phyloP scores from a whole-genome alignment of 1,140 invertebrate genomes.

The Microplitis mediator region DNA sequence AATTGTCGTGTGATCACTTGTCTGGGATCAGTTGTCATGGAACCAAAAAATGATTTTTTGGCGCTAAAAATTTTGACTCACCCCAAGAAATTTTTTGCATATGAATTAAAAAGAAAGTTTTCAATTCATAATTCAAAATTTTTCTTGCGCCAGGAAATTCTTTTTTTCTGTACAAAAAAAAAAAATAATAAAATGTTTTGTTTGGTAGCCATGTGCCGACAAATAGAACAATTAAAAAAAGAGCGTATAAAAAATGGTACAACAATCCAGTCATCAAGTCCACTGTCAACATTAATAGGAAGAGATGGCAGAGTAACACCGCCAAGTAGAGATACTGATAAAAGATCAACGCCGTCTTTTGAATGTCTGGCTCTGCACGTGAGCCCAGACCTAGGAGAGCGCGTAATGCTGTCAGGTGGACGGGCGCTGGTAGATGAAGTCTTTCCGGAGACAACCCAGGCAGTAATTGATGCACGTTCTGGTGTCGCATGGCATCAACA shows the following conservation, averaged over 20 bases:
- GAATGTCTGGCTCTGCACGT: slow-evolving; percentile 88
- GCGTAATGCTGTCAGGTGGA: slow-evolving; percentile 85
- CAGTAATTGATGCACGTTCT: slow-evolving; percentile 79
- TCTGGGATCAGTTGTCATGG: no score
- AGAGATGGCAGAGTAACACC: slow-evolving; percentile 36
- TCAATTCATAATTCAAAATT: not conserved
- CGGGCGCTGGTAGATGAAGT: slow-evolving; percentile 79
- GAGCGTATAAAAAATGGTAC: slow-evolving; percentile 70
- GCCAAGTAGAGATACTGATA: slow-evolving; percentile 42
- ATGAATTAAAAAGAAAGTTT: not conserved
- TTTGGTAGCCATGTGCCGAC: slow-evolving; percentile 73
- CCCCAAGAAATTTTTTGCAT: no score
- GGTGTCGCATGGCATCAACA: slow-evolving; percentile 84
- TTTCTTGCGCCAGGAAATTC: no score
- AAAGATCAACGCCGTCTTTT: slow-evolving; percentile 63
- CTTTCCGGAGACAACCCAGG: slow-evolving; percentile 87
- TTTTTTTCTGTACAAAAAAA: not conserved
- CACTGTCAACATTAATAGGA: slow-evolving; percentile 36
- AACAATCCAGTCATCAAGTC: slow-evolving; percentile 47
- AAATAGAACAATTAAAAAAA: slow-evolving; percentile 78
- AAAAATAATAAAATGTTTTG: not conserved
- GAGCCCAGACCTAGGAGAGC: slow-evolving; percentile 85
- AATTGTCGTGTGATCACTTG: no score
- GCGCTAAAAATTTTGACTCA: no score
- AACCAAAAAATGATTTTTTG: no score